These are phyloP conservation scores for Lacerta agilis DNA, from an alignment of 2,797 vertebrate genomes.

Conservation along the genomic window DNA sequence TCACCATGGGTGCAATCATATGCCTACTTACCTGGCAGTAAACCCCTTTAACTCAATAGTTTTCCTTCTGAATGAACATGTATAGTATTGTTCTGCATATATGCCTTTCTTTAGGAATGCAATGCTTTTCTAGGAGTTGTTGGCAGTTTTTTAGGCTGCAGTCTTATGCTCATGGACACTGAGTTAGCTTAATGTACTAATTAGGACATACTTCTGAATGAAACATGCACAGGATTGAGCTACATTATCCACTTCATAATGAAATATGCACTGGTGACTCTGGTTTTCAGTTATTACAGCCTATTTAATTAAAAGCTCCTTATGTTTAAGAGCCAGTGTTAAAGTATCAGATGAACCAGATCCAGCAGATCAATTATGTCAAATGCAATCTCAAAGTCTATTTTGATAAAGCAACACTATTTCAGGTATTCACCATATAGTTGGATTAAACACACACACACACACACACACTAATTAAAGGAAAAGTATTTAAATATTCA, in stretches of 20 bases:
- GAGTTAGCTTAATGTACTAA: no score
- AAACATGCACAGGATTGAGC: background rate
- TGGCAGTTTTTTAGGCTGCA: background rate
- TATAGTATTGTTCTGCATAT: no score
- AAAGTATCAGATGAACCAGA: fast-evolving
- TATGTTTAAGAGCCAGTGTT: background rate
- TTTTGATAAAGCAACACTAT: background rate
- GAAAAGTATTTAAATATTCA: background rate
- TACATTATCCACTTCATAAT: background rate
- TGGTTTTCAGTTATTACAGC: background rate
- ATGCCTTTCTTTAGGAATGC: slow-evolving; percentile 12
- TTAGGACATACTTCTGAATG: background rate
- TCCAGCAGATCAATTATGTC: background rate
- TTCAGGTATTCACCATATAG: background rate
- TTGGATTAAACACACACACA: background rate
- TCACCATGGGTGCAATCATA: no score
- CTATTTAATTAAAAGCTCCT: background rate
- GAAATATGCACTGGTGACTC: background rate
- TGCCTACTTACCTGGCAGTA: no score
- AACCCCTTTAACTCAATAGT: no score
- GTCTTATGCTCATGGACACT: no score
- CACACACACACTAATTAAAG: no score
- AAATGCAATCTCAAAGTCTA: background rate
- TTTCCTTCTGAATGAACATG: no score
- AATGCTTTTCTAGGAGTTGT: background rate